These are phyloP conservation scores for Hypolimnas misippus DNA, from an alignment of 2,888 invertebrate genomes.

Conservation along the genomic window DNA sequence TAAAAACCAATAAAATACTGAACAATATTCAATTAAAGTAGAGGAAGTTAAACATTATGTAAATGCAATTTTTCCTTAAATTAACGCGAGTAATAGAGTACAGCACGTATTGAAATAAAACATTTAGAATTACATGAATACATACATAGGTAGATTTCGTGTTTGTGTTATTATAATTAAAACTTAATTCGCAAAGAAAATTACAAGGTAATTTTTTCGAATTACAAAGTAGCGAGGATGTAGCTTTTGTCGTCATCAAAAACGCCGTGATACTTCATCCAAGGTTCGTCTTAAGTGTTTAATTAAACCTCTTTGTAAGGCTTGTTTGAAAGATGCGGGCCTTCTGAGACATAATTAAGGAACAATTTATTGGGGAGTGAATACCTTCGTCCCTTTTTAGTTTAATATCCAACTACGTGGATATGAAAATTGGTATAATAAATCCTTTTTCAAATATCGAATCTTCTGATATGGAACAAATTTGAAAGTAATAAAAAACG, in stretches of 20 bases:
- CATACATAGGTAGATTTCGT: too few species aligned
- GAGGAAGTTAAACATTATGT: too few species aligned
- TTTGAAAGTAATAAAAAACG: background rate
- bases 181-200: too few species aligned
- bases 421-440: slow-evolving; percentile 29
- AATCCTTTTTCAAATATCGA: slow-evolving; percentile 19
- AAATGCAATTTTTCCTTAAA: too few species aligned
- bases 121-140: too few species aligned
- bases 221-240: background rate
- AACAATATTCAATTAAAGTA: too few species aligned
- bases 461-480: background rate
- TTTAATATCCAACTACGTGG: slow-evolving; percentile 24
- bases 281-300: slow-evolving; percentile 33
- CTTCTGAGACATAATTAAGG: slow-evolving; percentile 40
- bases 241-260: background rate
- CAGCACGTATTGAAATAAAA: too few species aligned
- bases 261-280: slow-evolving; percentile 21
- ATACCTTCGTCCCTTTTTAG: slow-evolving; percentile 36
- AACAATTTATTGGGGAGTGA: slow-evolving; percentile 38
- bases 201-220: background rate
- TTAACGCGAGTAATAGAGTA: too few species aligned
- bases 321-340: slow-evolving; percentile 36
- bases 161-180: too few species aligned
- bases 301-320: slow-evolving; percentile 40
- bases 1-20: too few species aligned